Conservation (phyloP, 1,140 invertebrate species). For the Drosophila fuyamai region DNA sequence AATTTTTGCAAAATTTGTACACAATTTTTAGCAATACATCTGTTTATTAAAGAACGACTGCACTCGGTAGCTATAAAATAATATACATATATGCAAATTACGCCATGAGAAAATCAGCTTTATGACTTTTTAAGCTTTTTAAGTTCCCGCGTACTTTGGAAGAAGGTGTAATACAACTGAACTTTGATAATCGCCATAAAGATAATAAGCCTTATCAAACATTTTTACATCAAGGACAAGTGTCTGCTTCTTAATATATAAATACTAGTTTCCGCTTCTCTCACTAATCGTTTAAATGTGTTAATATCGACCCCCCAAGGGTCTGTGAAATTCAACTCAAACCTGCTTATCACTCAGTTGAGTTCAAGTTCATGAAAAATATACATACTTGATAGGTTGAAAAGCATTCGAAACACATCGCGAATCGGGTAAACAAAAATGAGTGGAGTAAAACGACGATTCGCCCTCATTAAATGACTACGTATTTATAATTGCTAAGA, state of each 20-base stretch:
- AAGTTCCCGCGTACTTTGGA: neutral
- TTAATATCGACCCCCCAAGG: slow-evolving; percentile 2
- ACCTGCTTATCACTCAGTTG: slow-evolving; percentile 13
- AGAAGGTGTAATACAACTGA: neutral
- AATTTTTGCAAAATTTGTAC: neutral
- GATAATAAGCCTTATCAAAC: slow-evolving; percentile 18
- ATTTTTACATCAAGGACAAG: neutral
- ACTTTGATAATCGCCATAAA: neutral
- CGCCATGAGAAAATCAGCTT: slow-evolving; percentile 16
- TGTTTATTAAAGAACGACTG: slow-evolving; percentile 39
- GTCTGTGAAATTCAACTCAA: neutral
- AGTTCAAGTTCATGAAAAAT: slow-evolving; percentile 36
- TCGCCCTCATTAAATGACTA: slow-evolving; percentile 13
- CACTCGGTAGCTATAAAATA: slow-evolving; percentile 4
- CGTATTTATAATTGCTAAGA: slow-evolving; percentile 12
- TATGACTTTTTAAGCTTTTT: slow-evolving; percentile 26
- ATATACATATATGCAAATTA: slow-evolving; percentile 20
- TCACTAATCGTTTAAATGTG: neutral
- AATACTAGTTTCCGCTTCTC: neutral
- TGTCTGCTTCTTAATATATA: neutral
- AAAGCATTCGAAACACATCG: slow-evolving; percentile 1
- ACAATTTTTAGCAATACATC: slow-evolving; percentile 22
- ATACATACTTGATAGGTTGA: slow-evolving; percentile 7
- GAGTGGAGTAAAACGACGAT: slow-evolving; percentile 15
- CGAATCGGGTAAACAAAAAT: slow-evolving; percentile 21